Percentiles rank a stretch among this genome's conserved stretches.
These are phyloP conservation scores for Melanotaenia boesemani DNA, from an alignment of 2,797 vertebrate species.

Conservation along the genomic window DNA sequence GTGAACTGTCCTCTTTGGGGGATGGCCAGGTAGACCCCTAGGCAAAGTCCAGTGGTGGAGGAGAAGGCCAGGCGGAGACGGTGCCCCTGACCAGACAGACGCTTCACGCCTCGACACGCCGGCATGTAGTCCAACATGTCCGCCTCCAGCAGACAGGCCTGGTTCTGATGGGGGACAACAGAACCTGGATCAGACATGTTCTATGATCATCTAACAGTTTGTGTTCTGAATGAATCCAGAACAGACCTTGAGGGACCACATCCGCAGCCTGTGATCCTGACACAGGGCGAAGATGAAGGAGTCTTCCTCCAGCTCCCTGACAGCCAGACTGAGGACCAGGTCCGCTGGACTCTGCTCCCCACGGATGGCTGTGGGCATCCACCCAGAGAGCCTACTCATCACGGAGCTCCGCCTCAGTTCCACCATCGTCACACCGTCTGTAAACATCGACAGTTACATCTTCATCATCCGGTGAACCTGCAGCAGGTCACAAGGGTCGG, in stretches of 20 bases:
- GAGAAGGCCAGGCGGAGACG: conserved; percentile 88
- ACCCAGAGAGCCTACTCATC: conserved; percentile 90
- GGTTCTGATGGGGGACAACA: conserved; percentile 78
- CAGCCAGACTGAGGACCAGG: conserved; percentile 88
- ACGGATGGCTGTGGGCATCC: conserved; percentile 94
- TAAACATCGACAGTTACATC: neutral
- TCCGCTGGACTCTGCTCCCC: conserved; percentile 88
- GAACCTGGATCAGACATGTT: neutral
- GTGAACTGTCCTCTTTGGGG: conserved; percentile 92
- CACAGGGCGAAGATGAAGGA: conserved; percentile 93
- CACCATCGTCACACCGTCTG: conserved; percentile 83
- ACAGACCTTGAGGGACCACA: conserved; percentile 94
- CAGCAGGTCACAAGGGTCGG: too few relatives aligned
- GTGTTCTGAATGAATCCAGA: neutral
- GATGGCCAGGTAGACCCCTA: conserved; percentile 88
- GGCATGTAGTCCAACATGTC: conserved; percentile 94
- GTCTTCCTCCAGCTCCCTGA: conserved; percentile 89
- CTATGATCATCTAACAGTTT: too few relatives aligned
- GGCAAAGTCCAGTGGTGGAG: conserved; percentile 86
- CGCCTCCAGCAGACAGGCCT: conserved; percentile 91
- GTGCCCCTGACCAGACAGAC: conserved; percentile 84
- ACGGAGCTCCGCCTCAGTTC: conserved; percentile 93
- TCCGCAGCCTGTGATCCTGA: conserved; percentile 93
- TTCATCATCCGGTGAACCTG: too few relatives aligned
- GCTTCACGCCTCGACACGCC: conserved; percentile 84